Base-by-base conservation (phyloP, 1,140 invertebrate species). In the Pollicipes pollicipes region DNA sequence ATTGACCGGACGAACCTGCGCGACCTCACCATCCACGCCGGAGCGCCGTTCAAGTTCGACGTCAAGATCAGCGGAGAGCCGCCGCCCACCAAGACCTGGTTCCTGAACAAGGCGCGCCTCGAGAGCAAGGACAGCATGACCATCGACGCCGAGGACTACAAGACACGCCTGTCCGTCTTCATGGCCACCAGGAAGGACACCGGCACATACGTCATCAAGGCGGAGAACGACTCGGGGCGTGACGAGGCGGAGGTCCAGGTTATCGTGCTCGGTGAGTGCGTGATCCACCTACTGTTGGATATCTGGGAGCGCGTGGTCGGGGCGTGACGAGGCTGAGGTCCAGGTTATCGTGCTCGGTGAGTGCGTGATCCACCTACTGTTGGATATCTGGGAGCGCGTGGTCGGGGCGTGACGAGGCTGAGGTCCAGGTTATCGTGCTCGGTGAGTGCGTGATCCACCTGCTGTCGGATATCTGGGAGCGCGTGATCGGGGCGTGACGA, bases 1-100 rank as follows among this genome's bases (percentile, higher is more conserved):
- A 99, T 99, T 81, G 94, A 97, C 78, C 87, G 94, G 69, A 95
- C 93, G 77, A 92, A 95, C 78, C 80, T 97, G 0, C 87, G 89
- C 73, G 93, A 92, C 80, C 88, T 93, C 74, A 85, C 86, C 30
- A 84, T 97, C 78, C 88, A 91, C 70, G 86, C 88, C 73, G 95
- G 93, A 26, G 88, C 95, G 79, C 83, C 90, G 75, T 82, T 96
- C 45, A 88, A 90, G 73, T 86, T 97, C 77, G 93, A 96, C 75
- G 90, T 91, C 45, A 88, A 91, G 76, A 86, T 97, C 66, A 88
- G 90, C 77, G 95, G 94, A 73, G 95, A 97, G 83, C 95, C 95
- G 30, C 76, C 78, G 27, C 93, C 94, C 67, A 85, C 84, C 35
- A 85, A 95, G 68, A 88, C 86, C 0, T 97, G 95, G 95, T 88